Base-by-base conservation (phyloP, 2,113 vertebrate genomes). In the Megaceryle maxima region DNA sequence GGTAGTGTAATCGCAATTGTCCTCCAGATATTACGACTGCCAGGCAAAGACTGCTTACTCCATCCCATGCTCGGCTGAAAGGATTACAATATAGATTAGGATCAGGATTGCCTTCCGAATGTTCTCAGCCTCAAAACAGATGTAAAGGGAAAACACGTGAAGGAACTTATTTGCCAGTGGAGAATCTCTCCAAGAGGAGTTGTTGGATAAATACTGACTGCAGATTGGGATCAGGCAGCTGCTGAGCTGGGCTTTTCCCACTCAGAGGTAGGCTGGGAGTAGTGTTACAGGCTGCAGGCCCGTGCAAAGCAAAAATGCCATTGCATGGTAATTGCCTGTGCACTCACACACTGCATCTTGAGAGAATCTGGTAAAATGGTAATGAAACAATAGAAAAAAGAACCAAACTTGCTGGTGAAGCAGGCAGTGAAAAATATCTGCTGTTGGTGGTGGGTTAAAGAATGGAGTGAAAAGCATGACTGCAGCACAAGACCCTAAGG, bases 11-110 rank as follows among this genome's bases (percentile, higher is more conserved):
- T 67, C 33, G 66, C 50, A 56, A 13, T 50, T 6, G 12, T 69
- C 59, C 74, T 83, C 60, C 80, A 92, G 69, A 63, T 93, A 73
- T 63, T 91, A 50, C 1, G 2, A 63, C 80, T 79, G 92, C 91
- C 75, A 85, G 63, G 66, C 53, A 81, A 67, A 63, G 89, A 59
- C 85, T 91, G 57, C 80, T 95, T 78, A 39, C 77, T 82, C 73
- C 64, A 64, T 67, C 72, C 84, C 50, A 13, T 73, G 50, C 74
- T 90, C 1, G 19, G 46, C 53, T 86, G 87, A 83, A 90, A 66
- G 78, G 86, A 91, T 91, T 92, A 90, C 79, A 64, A n/a, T 63
- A 66, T 11, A 95, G 94, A 97, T 96, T 96, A 89, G 39, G 86
- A 93, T 96, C 88, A 83, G 86, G 88, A 62, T 60, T 94, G 75